Conservation (phyloP, 2,888 invertebrate genomes). For the Mimachlamys varia region DNA sequence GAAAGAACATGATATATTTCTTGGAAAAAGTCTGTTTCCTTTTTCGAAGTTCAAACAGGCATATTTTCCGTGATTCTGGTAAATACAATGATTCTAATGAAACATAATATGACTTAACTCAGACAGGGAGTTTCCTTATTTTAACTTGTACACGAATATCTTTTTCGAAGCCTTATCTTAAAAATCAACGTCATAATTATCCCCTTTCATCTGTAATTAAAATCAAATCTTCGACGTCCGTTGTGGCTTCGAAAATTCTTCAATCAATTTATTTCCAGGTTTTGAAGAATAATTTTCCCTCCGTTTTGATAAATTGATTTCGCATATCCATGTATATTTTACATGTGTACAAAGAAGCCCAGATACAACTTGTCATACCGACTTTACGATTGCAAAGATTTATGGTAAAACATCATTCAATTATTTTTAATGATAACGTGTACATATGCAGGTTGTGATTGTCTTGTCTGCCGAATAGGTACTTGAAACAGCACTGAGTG, state of each 20-base stretch:
- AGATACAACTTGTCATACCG: neutral
- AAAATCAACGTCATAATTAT: constrained; percentile 24
- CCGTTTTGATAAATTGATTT: constrained; percentile 31
- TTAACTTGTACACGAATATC: neutral
- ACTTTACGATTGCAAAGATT: neutral
- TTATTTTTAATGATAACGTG: constrained; percentile 4
- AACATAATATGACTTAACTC: neutral
- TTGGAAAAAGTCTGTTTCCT: neutral
- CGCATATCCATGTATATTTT: constrained; percentile 8
- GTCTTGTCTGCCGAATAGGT: neutral
- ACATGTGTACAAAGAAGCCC: constrained; percentile 3
- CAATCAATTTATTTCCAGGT: constrained; percentile 20
- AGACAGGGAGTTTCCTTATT: neutral
- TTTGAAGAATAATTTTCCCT: constrained; percentile 29
- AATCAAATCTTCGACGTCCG: constrained; percentile 20
- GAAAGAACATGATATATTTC: neutral
- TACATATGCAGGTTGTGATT: neutral
- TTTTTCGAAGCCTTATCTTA: neutral
- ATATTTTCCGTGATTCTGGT: neutral
- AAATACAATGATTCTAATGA: neutral
- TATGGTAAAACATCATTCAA: neutral
- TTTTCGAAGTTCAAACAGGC: neutral
- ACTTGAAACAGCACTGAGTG: neutral
- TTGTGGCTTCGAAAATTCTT: constrained; percentile 16
- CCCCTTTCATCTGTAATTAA: constrained; percentile 36